Percentiles rank a stretch among this genome's conserved stretches.
phyloP scores from a whole-genome alignment of 2,888 invertebrate genomes.

The Amblyjoppa proteus region DNA sequence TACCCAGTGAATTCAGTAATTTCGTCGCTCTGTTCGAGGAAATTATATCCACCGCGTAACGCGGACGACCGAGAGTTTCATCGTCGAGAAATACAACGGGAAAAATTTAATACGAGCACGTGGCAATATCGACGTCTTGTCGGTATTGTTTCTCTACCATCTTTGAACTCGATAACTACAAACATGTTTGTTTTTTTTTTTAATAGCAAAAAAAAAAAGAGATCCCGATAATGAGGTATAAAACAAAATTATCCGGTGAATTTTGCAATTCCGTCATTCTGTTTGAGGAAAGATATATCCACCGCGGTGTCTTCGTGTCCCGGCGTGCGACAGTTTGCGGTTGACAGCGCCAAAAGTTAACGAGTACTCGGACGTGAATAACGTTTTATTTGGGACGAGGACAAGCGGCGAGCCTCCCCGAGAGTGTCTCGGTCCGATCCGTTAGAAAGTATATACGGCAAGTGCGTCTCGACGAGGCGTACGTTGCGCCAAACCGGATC shows the following conservation, averaged over 20 bases:
- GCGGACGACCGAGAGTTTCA: neutral
- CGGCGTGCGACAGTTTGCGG: neutral
- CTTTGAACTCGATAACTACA: too few relatives aligned
- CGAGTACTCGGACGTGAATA: slow-evolving; percentile 59
- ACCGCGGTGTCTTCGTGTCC: neutral
- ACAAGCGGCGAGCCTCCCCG: slow-evolving; percentile 36
- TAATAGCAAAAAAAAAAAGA: too few relatives aligned
- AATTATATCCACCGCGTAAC: slow-evolving; percentile 36
- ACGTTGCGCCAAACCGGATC: slow-evolving; percentile 28
- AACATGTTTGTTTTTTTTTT: too few relatives aligned
- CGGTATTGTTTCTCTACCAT: neutral
- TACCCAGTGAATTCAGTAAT: too few relatives aligned
- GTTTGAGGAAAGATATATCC: neutral
- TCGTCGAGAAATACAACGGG: slow-evolving; percentile 19
- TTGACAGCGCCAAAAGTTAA: slow-evolving; percentile 50
- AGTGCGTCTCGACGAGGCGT: slow-evolving; percentile 20
- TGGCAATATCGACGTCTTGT: neutral
- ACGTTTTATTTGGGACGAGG: slow-evolving; percentile 65
- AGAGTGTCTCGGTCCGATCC: neutral
- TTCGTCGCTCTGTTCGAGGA: too few relatives aligned
- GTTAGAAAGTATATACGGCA: slow-evolving; percentile 45
- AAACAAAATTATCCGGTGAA: neutral
- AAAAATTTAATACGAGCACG: slow-evolving; percentile 35
- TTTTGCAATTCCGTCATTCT: neutral
- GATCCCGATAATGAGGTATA: neutral